Base-by-base conservation (phyloP, 1,140 invertebrate genomes). In the Drosophila pandora region DNA sequence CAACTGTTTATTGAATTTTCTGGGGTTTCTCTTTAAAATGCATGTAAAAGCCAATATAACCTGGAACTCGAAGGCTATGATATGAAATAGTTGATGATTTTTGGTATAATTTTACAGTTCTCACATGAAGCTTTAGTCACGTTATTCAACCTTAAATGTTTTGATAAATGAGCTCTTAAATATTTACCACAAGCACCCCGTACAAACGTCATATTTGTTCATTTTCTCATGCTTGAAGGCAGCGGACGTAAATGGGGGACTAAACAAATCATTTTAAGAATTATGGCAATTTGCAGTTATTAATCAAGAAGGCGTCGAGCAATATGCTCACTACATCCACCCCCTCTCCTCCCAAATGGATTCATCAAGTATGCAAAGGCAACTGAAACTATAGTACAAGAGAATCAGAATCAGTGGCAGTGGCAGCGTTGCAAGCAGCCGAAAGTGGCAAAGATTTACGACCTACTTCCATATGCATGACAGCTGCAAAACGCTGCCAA, bases 401-500 rank as follows among this genome's bases (percentile, higher is more conserved):
- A 45, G 7, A 45, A 2, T 21, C 17, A 21, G 13, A 28, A 28
- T 1, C 25, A 13, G 39, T 17, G 13, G 6, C 39, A n/a, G 75
- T 72, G 62, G 63, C 62, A 52, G 67, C 25, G 25, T 32, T 53
- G 59, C 49, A 74, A 41, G 55, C 53, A 50, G 34, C 49, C 59
- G 34, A 74, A 74, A 65, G 68, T 74, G 64, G 41, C 67, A 53
- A 72, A 84, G 81, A 84, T 84, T 84, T 84, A 85, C 82, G 82
- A 85, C 82, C 79, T 79, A 88, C 82, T 85, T 85, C 85, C 83
- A 75, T 83, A 85, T 85, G 81, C 81, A 84, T 87, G 82, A 84
- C 82, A 80, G 81, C 78, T 81, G 81, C 73, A 70, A 76, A 80
- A 71, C 60, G 72, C 61, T 59, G 54, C 71, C 55, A 76, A 75